These are phyloP conservation scores for Drosophila punjabiensis DNA, from an alignment of 1,140 invertebrate species.

Conservation along the genomic window DNA sequence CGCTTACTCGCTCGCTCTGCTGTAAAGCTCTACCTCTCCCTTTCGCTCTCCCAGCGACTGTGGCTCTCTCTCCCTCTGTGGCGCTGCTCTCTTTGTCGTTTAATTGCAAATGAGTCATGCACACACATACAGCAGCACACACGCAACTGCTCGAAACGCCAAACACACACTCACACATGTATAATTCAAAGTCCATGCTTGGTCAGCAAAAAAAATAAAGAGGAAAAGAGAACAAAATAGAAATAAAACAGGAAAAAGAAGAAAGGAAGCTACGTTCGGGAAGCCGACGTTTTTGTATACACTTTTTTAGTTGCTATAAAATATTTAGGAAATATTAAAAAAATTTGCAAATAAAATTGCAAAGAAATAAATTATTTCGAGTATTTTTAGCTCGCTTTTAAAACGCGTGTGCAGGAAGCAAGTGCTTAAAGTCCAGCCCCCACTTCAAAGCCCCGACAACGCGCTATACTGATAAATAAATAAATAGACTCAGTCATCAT, in stretches of 20 bases:
- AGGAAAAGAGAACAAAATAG: not conserved
- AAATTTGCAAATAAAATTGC: not conserved
- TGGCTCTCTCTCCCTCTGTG: not conserved
- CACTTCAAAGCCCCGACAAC: not conserved
- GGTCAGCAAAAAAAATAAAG: constrained; percentile 44
- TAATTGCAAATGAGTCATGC: constrained; percentile 82
- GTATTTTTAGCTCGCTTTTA: constrained; percentile 43
- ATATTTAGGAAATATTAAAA: not conserved
- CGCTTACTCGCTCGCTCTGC: constrained; percentile 31
- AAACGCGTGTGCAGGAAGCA: constrained; percentile 59
- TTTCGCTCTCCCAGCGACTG: not conserved
- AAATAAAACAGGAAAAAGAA: constrained; percentile 8
- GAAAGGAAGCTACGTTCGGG: not conserved
- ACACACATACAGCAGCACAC: constrained; percentile 44
- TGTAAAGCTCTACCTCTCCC: constrained; percentile 3
- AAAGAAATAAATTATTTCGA: not conserved
- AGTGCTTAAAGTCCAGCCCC: constrained; percentile 43
- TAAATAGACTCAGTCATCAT: constrained; percentile 56
- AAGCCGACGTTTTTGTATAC: not conserved
- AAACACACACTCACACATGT: constrained; percentile 27
- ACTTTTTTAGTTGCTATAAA: not conserved
- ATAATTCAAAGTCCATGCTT: constrained; percentile 70
- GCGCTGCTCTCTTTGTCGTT: constrained; percentile 63
- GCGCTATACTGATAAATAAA: constrained; percentile 49
- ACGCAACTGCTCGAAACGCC: constrained; percentile 33